Base-by-base conservation (phyloP, 2,797 vertebrate species). In the Gambusia yucatana region DNA sequence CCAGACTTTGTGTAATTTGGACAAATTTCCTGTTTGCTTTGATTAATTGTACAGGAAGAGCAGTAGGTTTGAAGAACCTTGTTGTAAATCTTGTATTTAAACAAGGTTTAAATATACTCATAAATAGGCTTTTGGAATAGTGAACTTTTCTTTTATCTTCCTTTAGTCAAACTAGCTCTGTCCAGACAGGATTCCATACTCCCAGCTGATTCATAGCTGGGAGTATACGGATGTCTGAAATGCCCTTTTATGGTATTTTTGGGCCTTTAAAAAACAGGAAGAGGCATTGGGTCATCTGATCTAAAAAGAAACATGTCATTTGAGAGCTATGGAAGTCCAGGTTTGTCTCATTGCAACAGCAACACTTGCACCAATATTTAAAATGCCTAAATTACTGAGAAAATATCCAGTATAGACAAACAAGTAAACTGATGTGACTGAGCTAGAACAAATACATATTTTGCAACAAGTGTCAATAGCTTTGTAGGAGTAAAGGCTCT, bases 211-310 rank as follows among this genome's bases (percentile, higher is more conserved):
- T 92, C 91, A 89, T 77, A 80, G 85, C 84, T 78, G 82, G 75
- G 77, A 88, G 87, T 41, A 76, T 76, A 82, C 90, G 72, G 78
- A 94, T 87, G 86, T 83, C 91, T 86, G 70, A 94, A 91, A 96
- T 96, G 93, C 84, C 96, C 96, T 96, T 96, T 95, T 96, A 96
- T 95, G 96, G 96, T 88, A 84, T 90, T 80, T 85, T 71, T 90
- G 83, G 82, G 88, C 86, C 91, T 91, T 94, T 3, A 41, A 91
- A 74, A 93, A 93, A 94, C 95, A 96, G 96, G 96, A 96, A 95
- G 92, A 96, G 92, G 96, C 94, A 90, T 94, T 91, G 91, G 73
- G 52, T 79, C 85, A 80, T 90, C 80, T 84, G 89, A 91, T 89
- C 89, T 88, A 20, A 28, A 39, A 87, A 80, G 79, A 91, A 88